Conservation (phyloP, 2,888 invertebrate species). For the Trichopoda pennipes region DNA sequence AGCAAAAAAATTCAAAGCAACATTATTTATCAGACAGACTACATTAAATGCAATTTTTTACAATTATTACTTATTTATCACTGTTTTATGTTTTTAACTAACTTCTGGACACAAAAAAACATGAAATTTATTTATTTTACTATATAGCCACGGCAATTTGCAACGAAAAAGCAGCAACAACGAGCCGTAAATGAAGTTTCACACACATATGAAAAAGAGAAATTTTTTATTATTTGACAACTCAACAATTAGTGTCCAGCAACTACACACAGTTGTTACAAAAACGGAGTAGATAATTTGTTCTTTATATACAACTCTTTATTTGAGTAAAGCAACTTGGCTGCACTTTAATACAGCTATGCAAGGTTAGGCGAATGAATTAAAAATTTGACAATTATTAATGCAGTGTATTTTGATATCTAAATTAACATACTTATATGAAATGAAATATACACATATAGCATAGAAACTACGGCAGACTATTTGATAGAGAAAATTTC, state of each 20-base stretch:
- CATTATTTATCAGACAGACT: conserved; percentile 1
- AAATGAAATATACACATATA: too few species aligned
- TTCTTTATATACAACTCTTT: not conserved
- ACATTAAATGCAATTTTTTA: conserved; percentile 5
- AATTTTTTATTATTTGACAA: conserved; percentile 53
- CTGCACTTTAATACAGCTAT: not conserved
- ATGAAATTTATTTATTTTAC: conserved; percentile 31
- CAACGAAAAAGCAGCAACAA: conserved; percentile 62
- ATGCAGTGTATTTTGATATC: too few species aligned
- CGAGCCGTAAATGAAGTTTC: conserved; percentile 61
- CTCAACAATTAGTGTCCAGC: conserved; percentile 45
- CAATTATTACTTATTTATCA: not conserved
- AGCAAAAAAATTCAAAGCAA: conserved; percentile 22
- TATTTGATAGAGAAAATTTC: too few species aligned
- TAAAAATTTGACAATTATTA: too few species aligned
- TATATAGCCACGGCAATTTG: conserved; percentile 38
- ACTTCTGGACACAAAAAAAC: conserved; percentile 25
- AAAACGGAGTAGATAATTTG: not conserved
- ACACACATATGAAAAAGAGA: conserved; percentile 32
- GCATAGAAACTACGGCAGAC: too few species aligned
- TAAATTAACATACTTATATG: too few species aligned
- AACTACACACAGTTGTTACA: conserved; percentile 26
- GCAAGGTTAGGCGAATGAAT: too few species aligned
- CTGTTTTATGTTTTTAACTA: conserved; percentile 16
- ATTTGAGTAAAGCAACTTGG: not conserved